Evolutionary conservation across 2,113 vertebrate genomes (phyloP).

Genomic region (Arothron firmamentum): DNA sequence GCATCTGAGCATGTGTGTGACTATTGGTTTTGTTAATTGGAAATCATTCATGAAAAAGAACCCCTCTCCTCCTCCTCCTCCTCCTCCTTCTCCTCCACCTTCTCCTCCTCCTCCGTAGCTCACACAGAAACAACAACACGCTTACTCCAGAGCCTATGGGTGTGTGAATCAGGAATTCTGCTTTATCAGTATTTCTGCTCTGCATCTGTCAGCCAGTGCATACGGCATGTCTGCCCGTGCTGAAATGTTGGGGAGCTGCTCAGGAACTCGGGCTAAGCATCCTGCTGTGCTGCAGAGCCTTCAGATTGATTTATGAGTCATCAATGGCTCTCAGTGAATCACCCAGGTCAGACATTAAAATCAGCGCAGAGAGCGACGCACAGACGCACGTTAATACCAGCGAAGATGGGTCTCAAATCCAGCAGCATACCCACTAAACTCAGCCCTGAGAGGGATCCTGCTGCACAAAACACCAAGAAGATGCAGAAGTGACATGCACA

Average conservation of each 20-base stretch:
- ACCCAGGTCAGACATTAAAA: constrained; percentile 60
- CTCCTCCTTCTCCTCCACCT: no score
- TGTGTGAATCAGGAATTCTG: background rate
- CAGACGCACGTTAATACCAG: constrained; percentile 15
- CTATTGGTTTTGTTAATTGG: constrained; percentile 7
- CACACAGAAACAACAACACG: no score
- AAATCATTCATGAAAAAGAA: constrained; percentile 9
- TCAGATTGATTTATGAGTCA: constrained; percentile 66
- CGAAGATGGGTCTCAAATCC: no score
- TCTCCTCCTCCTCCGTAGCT: no score
- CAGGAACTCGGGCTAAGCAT: constrained; percentile 51
- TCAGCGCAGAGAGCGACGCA: constrained; percentile 22
- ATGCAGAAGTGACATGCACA: background rate
- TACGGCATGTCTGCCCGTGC: background rate
- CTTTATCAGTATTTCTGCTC: background rate
- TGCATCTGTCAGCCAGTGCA: constrained; percentile 2
- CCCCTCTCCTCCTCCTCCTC: no score
- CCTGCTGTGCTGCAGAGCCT: constrained; percentile 51
- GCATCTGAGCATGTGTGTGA: constrained; percentile 16
- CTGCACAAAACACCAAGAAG: background rate
- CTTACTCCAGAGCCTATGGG: no score
- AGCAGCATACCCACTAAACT: background rate
- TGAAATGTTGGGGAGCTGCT: constrained; percentile 32
- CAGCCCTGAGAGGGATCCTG: background rate
- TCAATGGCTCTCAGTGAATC: constrained; percentile 48